These are phyloP conservation scores for Fregetta grallaria DNA, from an alignment of 2,113 vertebrate species.

Conservation along the genomic window DNA sequence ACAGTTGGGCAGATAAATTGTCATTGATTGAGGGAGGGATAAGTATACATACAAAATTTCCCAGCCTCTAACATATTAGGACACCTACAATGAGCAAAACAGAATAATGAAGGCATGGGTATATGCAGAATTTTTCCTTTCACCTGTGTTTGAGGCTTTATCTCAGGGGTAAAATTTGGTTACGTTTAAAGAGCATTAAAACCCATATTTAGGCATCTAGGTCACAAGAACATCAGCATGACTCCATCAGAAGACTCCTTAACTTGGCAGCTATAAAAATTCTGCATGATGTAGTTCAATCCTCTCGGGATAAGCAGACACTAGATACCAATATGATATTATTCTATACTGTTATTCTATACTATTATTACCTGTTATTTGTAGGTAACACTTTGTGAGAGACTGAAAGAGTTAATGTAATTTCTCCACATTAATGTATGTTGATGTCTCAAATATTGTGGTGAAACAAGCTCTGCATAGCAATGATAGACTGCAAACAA, in stretches of 20 bases:
- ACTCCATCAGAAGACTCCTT: background rate
- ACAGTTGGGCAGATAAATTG: background rate
- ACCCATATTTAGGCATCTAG: background rate
- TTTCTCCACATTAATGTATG: too few relatives aligned
- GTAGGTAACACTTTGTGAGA: background rate
- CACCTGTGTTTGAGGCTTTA: rapidly evolving
- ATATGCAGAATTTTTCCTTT: background rate
- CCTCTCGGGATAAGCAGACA: background rate
- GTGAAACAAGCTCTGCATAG: too few relatives aligned
- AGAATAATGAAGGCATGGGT: background rate
- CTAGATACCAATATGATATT: background rate
- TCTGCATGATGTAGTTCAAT: background rate
- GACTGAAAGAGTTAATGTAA: too few relatives aligned
- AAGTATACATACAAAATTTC: background rate
- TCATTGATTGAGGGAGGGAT: background rate
- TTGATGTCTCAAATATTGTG: too few relatives aligned
- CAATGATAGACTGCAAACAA: too few relatives aligned
- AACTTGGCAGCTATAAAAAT: background rate
- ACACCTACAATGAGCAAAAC: background rate
- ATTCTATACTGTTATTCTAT: background rate
- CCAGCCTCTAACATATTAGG: background rate
- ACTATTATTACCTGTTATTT: background rate
- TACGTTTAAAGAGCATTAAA: background rate
- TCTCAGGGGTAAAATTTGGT: background rate
- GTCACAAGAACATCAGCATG: background rate